Evolutionary conservation across 2,113 vertebrate species (phyloP).

Genomic region (Scolopax mira): DNA sequence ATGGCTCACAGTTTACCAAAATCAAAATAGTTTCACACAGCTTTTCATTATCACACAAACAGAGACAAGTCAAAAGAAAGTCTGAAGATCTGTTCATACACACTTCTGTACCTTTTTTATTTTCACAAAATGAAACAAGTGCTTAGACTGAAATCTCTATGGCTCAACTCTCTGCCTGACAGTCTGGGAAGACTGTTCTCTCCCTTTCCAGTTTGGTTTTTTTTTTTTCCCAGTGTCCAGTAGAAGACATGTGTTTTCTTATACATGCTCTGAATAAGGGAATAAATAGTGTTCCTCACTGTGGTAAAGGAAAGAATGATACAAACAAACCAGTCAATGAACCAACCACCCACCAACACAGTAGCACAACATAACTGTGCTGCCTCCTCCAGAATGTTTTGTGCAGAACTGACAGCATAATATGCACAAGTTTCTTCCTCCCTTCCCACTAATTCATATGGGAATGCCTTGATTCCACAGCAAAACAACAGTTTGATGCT

Average conservation of each 20-base stretch:
- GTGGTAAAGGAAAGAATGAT: neutral
- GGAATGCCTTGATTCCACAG: neutral
- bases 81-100: neutral
- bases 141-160: neutral
- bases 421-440: neutral
- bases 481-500: neutral
- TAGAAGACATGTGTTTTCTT: neutral
- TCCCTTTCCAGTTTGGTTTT: neutral
- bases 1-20: neutral
- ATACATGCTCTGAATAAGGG: neutral
- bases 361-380: neutral
- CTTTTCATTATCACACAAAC: neutral
- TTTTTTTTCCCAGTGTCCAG: no score
- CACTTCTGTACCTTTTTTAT: neutral
- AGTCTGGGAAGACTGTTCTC: neutral
- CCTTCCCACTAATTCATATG: neutral
- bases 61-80: neutral
- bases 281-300: neutral
- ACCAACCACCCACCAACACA: neutral
- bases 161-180: neutral
- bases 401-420: neutral
- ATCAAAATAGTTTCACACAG: neutral
- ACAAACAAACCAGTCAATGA: neutral
- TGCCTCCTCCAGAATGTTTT: neutral
- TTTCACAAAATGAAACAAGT: neutral